Conservation (phyloP, 1,140 invertebrate species). For the Drosophila albomicans region DNA sequence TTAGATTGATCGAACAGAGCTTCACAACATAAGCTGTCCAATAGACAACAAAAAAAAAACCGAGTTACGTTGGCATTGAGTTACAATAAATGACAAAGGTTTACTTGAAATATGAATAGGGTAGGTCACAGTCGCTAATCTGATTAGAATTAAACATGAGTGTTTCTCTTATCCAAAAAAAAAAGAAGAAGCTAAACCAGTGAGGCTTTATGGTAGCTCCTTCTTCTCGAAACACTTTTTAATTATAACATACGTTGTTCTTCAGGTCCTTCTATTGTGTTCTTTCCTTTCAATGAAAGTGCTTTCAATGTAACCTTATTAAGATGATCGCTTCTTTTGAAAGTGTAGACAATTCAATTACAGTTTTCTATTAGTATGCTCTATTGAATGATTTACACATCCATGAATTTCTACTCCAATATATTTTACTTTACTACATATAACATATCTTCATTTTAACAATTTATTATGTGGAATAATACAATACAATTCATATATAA, state of each 20-base stretch:
- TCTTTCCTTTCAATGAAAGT: not conserved
- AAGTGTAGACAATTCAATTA: no score
- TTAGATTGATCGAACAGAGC: conserved; percentile 50
- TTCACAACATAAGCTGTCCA: conserved; percentile 37
- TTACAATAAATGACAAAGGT: conserved; percentile 72
- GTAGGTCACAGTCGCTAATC: conserved; percentile 76
- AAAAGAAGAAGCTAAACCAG: not conserved
- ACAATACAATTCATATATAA: no score
- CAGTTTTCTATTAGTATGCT: no score
- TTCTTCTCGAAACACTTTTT: conserved; percentile 24
- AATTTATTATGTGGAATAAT: no score
- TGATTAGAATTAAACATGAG: conserved; percentile 61
- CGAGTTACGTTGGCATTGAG: conserved; percentile 40
- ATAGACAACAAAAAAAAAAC: not conserved
- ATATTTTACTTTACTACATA: no score
- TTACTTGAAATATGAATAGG: conserved; percentile 78
- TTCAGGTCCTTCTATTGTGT: not conserved
- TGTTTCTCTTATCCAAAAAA: not conserved
- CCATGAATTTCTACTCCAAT: no score
- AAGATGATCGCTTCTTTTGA: no score
- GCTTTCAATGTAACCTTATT: not conserved
- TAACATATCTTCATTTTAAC: no score
- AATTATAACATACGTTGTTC: conserved; percentile 5
- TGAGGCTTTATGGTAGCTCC: not conserved
- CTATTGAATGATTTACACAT: no score